Evolutionary conservation across 1,140 invertebrate species (phyloP), one percentile per base, ranked within the genome.

Genomic region (Metaphire vulgaris): DNA sequence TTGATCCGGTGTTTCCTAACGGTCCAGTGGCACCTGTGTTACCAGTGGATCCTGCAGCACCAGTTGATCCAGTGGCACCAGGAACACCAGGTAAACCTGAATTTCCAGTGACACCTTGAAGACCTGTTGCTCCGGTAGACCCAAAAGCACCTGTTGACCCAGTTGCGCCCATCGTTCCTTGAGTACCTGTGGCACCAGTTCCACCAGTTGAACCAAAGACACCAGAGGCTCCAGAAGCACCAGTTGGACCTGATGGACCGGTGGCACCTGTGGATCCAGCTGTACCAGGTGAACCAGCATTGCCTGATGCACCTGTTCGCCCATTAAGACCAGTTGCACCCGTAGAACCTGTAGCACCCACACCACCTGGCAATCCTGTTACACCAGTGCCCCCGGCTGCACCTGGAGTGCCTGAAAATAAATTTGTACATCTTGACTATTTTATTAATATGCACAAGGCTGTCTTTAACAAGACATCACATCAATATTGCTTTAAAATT

Each of bases 1-100:
- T 26, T 26, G 67, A 31, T 69, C 72, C 72, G 16, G 1, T 21
- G 16, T 26, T 73, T 73, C 72, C 72, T 26, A n/a, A 34, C 2
- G 12, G 1, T n/a, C 72, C 72, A 0, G 16, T 14, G 16, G 30
- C 16, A 41, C 72, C 72, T 41, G 28, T 73, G 21, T 26, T 28
- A 28, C 72, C 72, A 15, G 41, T 1, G 28, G 41, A 33, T 21
- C 72, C 72, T 28, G 72, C 31, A 1, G n/a, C 2, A 64, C 72
- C 72, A 56, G 34, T 26, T 41, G 0, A n/a, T 21, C 72, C 72
- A 15, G 72, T 1, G 26, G 33, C 26, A 64, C 72, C 72, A 0
- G 1, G 0, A 41, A 2, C 6, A n/a, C 69, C 69, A 31, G 1
- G 6, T 31, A 2, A 26, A 1, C 69, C 69, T 1, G 26, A 64